Conservation (phyloP, 2,797 vertebrate species). For the Harpagifer antarcticus region DNA sequence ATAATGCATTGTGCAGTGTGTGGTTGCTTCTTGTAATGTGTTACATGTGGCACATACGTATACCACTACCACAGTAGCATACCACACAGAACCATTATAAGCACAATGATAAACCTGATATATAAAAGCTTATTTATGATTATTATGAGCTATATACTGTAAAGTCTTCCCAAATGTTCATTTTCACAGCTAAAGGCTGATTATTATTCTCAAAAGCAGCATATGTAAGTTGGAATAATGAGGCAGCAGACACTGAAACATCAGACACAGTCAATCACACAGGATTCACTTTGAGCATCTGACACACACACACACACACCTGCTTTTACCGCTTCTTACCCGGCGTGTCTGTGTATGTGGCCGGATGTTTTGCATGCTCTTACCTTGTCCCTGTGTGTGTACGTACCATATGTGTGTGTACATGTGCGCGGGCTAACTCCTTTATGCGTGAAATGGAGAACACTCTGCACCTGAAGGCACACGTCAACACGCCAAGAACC, state of each 20-base stretch:
- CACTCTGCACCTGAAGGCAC: conserved; percentile 84
- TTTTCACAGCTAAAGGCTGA: conserved; percentile 36
- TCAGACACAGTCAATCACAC: conserved; percentile 58
- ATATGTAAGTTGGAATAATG: conserved; percentile 66
- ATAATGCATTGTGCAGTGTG: too few relatives aligned
- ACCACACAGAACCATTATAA: too few relatives aligned
- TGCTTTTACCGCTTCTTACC: conserved; percentile 49
- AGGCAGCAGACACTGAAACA: conserved; percentile 65
- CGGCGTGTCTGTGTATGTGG: conserved; percentile 58
- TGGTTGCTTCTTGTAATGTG: too few relatives aligned
- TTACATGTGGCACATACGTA: background rate
- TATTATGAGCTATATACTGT: background rate
- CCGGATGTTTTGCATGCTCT: conserved; percentile 71
- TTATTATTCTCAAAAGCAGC: conserved; percentile 54
- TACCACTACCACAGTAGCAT: background rate
- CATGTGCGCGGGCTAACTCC: conserved; percentile 62
- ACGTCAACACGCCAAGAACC: conserved; percentile 83
- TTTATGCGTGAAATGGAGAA: conserved; percentile 84
- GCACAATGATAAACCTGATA: conserved; percentile 4
- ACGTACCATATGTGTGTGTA: conserved; percentile 14
- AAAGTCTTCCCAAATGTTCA: conserved; percentile 18
- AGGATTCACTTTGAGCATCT: conserved; percentile 60
- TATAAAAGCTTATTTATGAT: background rate
- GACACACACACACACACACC: conserved; percentile 41
- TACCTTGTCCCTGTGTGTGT: conserved; percentile 48